phyloP scores from a whole-genome alignment of 2,113 vertebrate species.

The Martes martes region DNA sequence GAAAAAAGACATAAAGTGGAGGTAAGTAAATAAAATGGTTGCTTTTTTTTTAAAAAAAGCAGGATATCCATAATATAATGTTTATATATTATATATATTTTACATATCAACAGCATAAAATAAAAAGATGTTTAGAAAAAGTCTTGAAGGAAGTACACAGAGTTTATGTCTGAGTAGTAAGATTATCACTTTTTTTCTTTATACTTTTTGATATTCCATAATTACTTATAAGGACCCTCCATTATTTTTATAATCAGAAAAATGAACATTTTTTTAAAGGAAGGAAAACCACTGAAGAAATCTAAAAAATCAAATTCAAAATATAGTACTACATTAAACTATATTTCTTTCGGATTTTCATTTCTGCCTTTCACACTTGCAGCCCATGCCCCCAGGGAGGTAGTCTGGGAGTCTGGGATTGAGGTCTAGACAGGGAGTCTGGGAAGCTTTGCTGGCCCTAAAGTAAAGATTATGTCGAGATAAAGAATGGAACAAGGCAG shows the following conservation, averaged over 20 bases:
- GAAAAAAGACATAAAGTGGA: constrained; percentile 69
- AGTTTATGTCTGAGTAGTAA: background rate
- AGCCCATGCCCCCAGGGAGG: background rate
- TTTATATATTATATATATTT: background rate
- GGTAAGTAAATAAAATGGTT: constrained; percentile 74
- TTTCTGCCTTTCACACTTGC: background rate
- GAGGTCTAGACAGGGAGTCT: background rate
- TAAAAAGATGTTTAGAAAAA: background rate
- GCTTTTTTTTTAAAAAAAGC: background rate
- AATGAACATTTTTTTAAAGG: background rate
- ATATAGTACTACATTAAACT: background rate
- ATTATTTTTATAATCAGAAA: background rate
- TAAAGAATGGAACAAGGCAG: background rate
- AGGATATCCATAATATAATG: background rate
- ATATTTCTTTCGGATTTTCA: background rate
- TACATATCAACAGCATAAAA: background rate
- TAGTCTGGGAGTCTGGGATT: background rate
- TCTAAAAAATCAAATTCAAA: background rate
- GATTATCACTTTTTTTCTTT: background rate
- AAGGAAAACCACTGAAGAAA: background rate
- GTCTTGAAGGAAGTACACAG: background rate
- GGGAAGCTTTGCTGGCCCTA: background rate
- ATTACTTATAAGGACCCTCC: background rate
- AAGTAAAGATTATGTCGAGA: background rate
- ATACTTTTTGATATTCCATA: background rate